A percentile compares a stretch with the other conserved stretches of the same genome.
These are phyloP conservation scores for zebrafish (Danio rerio) DNA, from an alignment of 2,113 vertebrate genomes.

Conservation along the genomic window DNA sequence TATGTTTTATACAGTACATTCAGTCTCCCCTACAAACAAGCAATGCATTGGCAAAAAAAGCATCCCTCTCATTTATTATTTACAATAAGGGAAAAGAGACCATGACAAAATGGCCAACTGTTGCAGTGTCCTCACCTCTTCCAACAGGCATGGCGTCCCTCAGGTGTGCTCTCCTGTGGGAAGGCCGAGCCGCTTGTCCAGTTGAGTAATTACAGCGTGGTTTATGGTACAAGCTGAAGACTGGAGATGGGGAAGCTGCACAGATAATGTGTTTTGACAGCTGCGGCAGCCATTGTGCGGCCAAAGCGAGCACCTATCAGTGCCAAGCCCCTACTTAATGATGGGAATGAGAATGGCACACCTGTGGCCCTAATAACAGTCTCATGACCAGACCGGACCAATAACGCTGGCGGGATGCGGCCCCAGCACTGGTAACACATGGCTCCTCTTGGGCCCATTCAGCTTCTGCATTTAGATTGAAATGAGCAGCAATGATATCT, in stretches of 20 bases:
- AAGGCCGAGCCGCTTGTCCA: slow-evolving; percentile 41
- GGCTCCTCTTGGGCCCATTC: slow-evolving; percentile 50
- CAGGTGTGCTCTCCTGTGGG: slow-evolving; percentile 26
- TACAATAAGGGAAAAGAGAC: slow-evolving; percentile 42
- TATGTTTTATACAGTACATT: no score
- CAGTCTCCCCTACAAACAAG: neutral
- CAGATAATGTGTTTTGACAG: slow-evolving; percentile 60
- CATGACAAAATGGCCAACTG: slow-evolving; percentile 48
- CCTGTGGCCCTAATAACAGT: slow-evolving; percentile 68
- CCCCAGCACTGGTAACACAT: slow-evolving; percentile 38
- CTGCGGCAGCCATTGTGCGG: slow-evolving; percentile 51
- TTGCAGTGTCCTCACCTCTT: neutral
- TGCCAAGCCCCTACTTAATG: slow-evolving; percentile 67
- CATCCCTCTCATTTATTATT: slow-evolving; percentile 2
- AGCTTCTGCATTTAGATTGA: slow-evolving; percentile 47
- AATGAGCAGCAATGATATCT: slow-evolving; percentile 53
- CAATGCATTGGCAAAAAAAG: neutral
- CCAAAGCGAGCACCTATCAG: slow-evolving; percentile 34
- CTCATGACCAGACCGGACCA: slow-evolving; percentile 35
- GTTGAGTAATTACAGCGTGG: slow-evolving; percentile 52
- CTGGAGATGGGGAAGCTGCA: slow-evolving; percentile 38
- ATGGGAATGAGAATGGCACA: slow-evolving; percentile 69
- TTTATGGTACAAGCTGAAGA: slow-evolving; percentile 50
- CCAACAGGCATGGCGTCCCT: neutral
- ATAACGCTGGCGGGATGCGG: neutral